Conservation (phyloP, 2,113 vertebrate species). For the Chaenocephalus aceratus region DNA sequence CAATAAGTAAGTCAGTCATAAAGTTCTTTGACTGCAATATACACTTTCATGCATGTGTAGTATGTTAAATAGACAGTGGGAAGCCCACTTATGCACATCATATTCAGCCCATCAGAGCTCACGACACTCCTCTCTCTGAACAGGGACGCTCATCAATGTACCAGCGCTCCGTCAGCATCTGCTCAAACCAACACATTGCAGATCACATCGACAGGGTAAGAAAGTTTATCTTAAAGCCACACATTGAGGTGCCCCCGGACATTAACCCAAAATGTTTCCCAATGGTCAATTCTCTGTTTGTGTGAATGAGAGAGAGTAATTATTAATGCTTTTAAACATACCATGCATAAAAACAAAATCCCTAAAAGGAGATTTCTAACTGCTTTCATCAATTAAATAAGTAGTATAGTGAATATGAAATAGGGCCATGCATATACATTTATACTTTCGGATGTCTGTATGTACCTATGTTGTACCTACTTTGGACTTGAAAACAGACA, state of each 20-base stretch:
- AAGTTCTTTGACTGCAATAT: neutral
- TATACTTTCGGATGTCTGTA: neutral
- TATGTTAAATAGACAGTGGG: neutral
- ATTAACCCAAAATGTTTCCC: neutral
- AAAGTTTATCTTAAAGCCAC: neutral
- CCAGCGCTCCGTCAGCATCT: neutral
- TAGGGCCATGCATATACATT: neutral
- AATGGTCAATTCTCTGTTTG: neutral
- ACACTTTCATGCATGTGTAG: neutral
- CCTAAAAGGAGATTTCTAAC: too few relatives aligned
- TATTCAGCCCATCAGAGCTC: neutral
- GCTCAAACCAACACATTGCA: neutral
- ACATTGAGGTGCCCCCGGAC: neutral
- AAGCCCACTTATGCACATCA: neutral
- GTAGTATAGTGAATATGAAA: neutral
- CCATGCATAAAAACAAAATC: neutral
- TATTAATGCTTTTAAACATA: too few relatives aligned
- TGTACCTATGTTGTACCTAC: too few relatives aligned
- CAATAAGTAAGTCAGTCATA: neutral
- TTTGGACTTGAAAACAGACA: too few relatives aligned
- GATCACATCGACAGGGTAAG: conserved; percentile 69
- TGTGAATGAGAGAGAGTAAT: neutral
- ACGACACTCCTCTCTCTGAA: conserved; percentile 26
- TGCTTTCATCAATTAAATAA: neutral
- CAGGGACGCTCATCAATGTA: conserved; percentile 43